These are phyloP conservation scores for Suricata suricatta DNA, from an alignment of 2,113 vertebrate species.

Conservation along the genomic window DNA sequence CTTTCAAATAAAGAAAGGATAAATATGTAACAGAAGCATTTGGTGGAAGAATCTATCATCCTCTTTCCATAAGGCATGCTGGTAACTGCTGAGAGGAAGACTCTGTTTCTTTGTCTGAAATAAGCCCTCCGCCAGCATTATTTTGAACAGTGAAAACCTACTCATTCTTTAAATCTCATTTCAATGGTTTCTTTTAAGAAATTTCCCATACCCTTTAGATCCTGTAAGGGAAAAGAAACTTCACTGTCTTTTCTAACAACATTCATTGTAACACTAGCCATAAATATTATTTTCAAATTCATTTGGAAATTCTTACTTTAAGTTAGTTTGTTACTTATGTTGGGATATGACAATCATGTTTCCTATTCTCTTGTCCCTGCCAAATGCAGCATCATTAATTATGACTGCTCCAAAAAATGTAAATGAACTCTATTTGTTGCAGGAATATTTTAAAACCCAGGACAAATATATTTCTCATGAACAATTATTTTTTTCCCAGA, in stretches of 20 bases:
- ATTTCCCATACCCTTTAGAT: background rate
- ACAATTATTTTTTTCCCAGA: background rate
- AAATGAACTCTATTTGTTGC: background rate
- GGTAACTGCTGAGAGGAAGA: background rate
- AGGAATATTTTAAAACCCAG: background rate
- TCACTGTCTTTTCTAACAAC: background rate
- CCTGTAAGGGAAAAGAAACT: background rate
- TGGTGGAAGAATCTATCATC: background rate
- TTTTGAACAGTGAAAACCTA: background rate
- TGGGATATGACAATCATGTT: background rate
- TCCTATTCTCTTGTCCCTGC: background rate
- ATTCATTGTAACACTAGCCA: background rate
- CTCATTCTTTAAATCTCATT: background rate
- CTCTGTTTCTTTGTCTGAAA: background rate
- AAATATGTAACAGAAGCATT: too few species aligned
- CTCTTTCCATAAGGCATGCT: background rate
- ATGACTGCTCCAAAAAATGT: background rate
- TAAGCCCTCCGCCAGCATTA: background rate
- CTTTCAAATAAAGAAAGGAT: background rate
- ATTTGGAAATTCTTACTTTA: background rate
- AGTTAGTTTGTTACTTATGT: background rate
- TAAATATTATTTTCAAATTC: background rate
- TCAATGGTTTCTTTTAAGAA: background rate
- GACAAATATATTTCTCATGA: background rate
- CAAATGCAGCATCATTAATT: background rate